Conservation (phyloP, 2,797 vertebrate genomes). For the Aldrovandia affinis region DNA sequence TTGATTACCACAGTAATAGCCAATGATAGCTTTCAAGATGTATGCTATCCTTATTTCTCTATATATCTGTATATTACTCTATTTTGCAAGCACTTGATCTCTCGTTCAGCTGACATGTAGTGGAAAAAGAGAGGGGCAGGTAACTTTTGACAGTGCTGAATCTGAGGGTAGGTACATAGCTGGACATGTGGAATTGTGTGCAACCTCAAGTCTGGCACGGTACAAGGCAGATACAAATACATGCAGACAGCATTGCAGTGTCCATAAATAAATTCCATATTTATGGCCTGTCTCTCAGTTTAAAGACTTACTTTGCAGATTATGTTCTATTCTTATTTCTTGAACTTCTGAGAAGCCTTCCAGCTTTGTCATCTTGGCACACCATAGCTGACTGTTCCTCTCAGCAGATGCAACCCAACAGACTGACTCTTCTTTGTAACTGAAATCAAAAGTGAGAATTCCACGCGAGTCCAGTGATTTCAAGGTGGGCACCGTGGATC, state of each 20-base stretch:
- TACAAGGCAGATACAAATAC: background rate
- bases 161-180: background rate
- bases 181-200: background rate
- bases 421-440: conserved; percentile 70
- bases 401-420: conserved; percentile 79
- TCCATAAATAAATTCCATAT: too few relatives aligned
- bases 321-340: conserved; percentile 68
- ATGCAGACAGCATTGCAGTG: background rate
- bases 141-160: too few relatives aligned
- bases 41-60: too few relatives aligned
- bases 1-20: background rate
- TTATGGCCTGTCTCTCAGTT: too few relatives aligned
- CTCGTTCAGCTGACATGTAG: too few relatives aligned
- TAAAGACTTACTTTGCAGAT: conserved; percentile 76
- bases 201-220: background rate
- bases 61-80: too few relatives aligned
- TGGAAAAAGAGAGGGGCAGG: too few relatives aligned
- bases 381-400: conserved; percentile 75
- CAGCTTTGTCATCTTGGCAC: conserved; percentile 65
- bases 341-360: conserved; percentile 66
- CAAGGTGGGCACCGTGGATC: conserved; percentile 62
- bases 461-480: conserved; percentile 65
- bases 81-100: too few relatives aligned
- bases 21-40: background rate
- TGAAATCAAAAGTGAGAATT: conserved; percentile 75